Evolutionary conservation across 2,797 vertebrate genomes (phyloP), one percentile per base, ranked within the genome.

Genomic region (Lacerta agilis): DNA sequence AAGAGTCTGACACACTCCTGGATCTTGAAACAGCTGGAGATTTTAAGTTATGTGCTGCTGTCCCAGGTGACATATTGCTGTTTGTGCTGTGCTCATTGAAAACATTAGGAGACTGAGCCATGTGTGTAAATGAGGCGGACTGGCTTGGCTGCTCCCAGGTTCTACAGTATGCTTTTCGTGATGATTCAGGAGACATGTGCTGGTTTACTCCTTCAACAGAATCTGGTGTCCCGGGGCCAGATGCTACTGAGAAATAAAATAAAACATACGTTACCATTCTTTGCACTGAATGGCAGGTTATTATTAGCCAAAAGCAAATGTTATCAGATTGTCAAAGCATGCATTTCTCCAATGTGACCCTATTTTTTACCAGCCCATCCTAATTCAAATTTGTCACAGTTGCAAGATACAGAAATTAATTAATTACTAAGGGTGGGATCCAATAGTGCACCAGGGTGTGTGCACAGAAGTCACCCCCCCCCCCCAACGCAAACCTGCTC

Each of bases 161-260:
- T 93, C 98, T 98, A 93, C 98, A 99, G 94, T 99, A 99, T 0
- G 98, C 98, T 93, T 99, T 99, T 20, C 98, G 97, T 43, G 98
- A 98, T 15, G 99, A 99, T 94, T 99, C 99, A 0, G 99, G 99
- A 90, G 99, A 99, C 91, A 99, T 97, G 82, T 99, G 99, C 89
- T 99, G 99, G 92, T 96, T 97, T 29, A 98, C 93, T 64, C 98
- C 98, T 94, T 99, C 99, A 3, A 98, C 97, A 0, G 99, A 99
- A 95, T 99, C 99, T 0, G 99, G 99, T 49, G 99, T 99, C 82
- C 98, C 98, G 18, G 99, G 98, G 81, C 98, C 98, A 0, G 98
- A 99, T 75, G 98, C 98, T 99, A 93, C 88, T 90, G 80, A 82
- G 79, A 92, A 87, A 83, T 36, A 9, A 89, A 72, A 71, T 15